Base-by-base conservation (phyloP, 2,797 vertebrate genomes). In the Eulemur coronatus region DNA sequence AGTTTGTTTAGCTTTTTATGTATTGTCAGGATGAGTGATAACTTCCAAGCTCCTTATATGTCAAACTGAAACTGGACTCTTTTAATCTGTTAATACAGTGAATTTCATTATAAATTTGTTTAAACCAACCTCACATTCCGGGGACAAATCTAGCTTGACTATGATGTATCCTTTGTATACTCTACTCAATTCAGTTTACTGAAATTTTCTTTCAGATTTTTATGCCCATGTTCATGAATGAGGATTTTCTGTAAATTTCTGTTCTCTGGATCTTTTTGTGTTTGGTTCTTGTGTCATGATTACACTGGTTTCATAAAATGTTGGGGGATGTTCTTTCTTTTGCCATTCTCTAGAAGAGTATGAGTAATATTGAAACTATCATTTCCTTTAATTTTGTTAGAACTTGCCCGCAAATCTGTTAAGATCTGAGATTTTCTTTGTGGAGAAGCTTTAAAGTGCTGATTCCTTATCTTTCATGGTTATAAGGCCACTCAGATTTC, bases 361-460 rank as follows among this genome's bases (percentile, higher is more conserved):
- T 97, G 96, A 93, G n/a, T 96, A 95, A 96, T 91, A 84, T 48
- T 38, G 48, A 93, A 63, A 84, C 76, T 3, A 80, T 35, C 14
- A 81, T 26, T 94, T 96, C 48, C 63, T 84, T 78, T 46, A 57
- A 63, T 86, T 72, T 87, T 95, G 48, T 89, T 95, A 80, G 57
- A 94, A 93, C 89, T 95, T 96, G 89, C 55, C 50, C 76, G 22
- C 52, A 86, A 65, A 94, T 87, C 59, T 93, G 38, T 89, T 48
- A 89, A 12, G 4, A 85, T 93, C 75, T 97, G 84, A 72, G 13
- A 75, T 79, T 92, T 90, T 76, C 43, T 33, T 41, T 85, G 14
- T 41, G 50, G 48, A 91, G 55, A 94, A 95, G 57, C 7, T 76
- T 78, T 93, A 57, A 88, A 89, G n/a, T 70, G 28, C 38, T 87